A percentile compares a stretch with the other conserved stretches of the same genome.
These are phyloP conservation scores for Stigmatopora argus DNA, from an alignment of 2,113 vertebrate species.

Conservation along the genomic window DNA sequence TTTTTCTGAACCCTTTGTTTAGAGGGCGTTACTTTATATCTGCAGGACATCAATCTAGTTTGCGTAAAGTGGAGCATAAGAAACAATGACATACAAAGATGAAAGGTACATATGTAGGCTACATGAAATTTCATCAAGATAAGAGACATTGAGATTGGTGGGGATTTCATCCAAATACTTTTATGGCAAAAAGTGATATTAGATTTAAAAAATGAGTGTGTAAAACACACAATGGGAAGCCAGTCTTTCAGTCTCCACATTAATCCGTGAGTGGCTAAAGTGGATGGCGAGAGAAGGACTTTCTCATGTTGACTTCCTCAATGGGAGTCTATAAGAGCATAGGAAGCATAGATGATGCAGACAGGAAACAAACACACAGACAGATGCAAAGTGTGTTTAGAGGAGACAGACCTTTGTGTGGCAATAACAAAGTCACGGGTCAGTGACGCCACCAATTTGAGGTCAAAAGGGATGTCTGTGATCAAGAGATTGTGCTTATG, in stretches of 20 bases:
- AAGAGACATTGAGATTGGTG: slow-evolving; percentile 18
- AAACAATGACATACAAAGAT: slow-evolving; percentile 22
- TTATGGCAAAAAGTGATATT: slow-evolving; percentile 23
- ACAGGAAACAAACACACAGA: slow-evolving; percentile 61
- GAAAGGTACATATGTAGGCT: slow-evolving; percentile 9
- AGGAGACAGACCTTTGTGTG: slow-evolving; percentile 56
- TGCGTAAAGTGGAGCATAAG: slow-evolving; percentile 8
- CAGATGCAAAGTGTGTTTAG: slow-evolving; percentile 55
- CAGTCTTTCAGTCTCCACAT: slow-evolving; percentile 37
- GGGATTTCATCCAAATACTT: slow-evolving; percentile 9
- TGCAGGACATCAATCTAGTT: slow-evolving; percentile 3
- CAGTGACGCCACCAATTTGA: slow-evolving; percentile 43
- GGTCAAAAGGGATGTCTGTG: slow-evolving; percentile 42
- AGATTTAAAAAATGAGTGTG: slow-evolving; percentile 18
- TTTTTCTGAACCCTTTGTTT: background rate
- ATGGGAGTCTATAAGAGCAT: slow-evolving; percentile 36
- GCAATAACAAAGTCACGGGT: slow-evolving; percentile 62
- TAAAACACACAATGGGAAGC: slow-evolving; percentile 16
- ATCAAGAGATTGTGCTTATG: slow-evolving; percentile 10
- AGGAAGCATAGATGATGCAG: slow-evolving; percentile 50
- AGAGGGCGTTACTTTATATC: slow-evolving; percentile 8
- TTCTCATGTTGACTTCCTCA: slow-evolving; percentile 31
- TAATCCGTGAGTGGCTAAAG: slow-evolving; percentile 48
- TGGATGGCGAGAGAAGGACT: slow-evolving; percentile 29
- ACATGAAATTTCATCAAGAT: slow-evolving; percentile 17